Evolutionary conservation across 1,140 invertebrate genomes (phyloP), one percentile per base, ranked within the genome.

Genomic region (Drosophila saltans): DNA sequence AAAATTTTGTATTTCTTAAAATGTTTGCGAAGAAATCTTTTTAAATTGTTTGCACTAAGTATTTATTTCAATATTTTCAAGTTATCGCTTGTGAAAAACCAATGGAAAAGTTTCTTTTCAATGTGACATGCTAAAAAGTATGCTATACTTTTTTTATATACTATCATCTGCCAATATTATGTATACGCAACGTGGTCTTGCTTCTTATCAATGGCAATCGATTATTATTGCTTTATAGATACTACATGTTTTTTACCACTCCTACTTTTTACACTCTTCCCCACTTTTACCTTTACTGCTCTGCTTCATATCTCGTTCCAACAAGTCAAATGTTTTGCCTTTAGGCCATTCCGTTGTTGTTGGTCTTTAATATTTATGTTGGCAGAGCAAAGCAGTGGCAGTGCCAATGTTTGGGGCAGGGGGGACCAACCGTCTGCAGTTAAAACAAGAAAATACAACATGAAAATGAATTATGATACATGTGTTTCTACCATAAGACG

Each of bases 381-480:
- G 60, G 81, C 84, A 88, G 24, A 52, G 21, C 9, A 10, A 52
- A 80, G 74, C 83, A 88, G 75, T 69, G 78, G 70, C 76, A 62
- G 33, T 36, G 45, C 21, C n/a, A 24, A 16, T 0, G 45, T 1
- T 10, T 1, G 21, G 21, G 45, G 45, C 24, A 9, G 21, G 45
- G 45, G 45, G 3, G 30, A 24, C 45, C 63, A 60, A 55, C 58
- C 41, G 68, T 61, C 65, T 69, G 77, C 78, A 72, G 72, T 80
- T 80, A 81, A 79, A 78, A 79, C 70, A 52, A 52, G 45, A 75
- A 88, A 86, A 86, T 86, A 86, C 83, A 86, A 86, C 84, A 88
- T 77, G 88, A 62, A 79, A 82, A 91, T 91, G 88, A 91, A 91
- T 91, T 91, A 91, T 91, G 88, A 91, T 83, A 83, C 88, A 91